Percentiles rank a stretch among this genome's conserved stretches.
Evolutionary conservation across 2,888 invertebrate genomes (phyloP).

Genomic region (Neuroscelio doddi): DNA sequence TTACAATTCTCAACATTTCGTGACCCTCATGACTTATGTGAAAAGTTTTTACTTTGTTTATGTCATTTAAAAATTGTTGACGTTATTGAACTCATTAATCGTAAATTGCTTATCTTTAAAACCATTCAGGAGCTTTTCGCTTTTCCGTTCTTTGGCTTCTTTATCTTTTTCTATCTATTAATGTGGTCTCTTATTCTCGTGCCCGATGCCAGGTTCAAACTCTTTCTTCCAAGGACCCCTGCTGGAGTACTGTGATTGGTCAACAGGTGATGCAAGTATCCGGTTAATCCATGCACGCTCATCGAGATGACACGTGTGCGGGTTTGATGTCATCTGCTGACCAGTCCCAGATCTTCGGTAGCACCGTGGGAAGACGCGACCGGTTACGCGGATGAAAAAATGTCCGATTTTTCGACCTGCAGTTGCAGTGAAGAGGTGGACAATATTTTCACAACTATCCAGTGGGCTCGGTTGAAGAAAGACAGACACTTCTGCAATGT

Average conservation of each 20-base stretch:
- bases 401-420: constrained; percentile 20
- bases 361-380: constrained; percentile 67
- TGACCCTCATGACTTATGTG: too few relatives aligned
- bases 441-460: constrained; percentile 8
- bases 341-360: constrained; percentile 61
- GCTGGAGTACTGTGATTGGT: constrained; percentile 50
- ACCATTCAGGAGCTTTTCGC: too few relatives aligned
- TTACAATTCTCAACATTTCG: too few relatives aligned
- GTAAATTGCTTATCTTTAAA: too few relatives aligned
- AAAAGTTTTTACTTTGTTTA: too few relatives aligned
- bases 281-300: constrained; percentile 49
- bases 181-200: constrained; percentile 27
- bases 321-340: constrained; percentile 62
- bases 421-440: constrained; percentile 15
- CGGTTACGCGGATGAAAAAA: constrained; percentile 42
- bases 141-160: background rate
- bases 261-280: constrained; percentile 55
- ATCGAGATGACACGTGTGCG: constrained; percentile 55
- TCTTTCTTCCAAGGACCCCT: constrained; percentile 52
- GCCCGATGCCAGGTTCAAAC: constrained; percentile 34
- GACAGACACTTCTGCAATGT: too few relatives aligned
- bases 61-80: too few relatives aligned
- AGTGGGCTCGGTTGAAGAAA: too few relatives aligned
- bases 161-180: constrained; percentile 20
- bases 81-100: too few relatives aligned